phyloP scores from a whole-genome alignment of 2,113 vertebrate genomes.

The Malurus cyaneus region DNA sequence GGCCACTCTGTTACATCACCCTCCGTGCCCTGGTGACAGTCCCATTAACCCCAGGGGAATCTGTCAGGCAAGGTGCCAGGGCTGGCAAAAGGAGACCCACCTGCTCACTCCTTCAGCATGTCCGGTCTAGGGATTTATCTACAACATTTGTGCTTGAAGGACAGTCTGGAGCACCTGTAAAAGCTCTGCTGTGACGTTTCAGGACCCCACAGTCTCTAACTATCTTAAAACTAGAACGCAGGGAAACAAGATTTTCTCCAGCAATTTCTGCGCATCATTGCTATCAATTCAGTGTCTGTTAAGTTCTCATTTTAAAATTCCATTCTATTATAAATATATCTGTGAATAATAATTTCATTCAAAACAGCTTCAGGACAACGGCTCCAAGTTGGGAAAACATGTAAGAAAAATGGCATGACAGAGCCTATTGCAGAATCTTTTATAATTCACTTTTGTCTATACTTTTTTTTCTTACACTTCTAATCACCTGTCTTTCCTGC shows the following conservation, averaged over 20 bases:
- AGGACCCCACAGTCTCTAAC: background rate
- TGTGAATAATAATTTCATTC: background rate
- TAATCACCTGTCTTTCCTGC: background rate
- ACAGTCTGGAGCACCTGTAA: background rate
- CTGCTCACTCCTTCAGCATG: slow-evolving; percentile 12
- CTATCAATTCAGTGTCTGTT: background rate
- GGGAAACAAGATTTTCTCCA: background rate
- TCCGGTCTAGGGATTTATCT: background rate
- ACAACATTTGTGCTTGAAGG: background rate
- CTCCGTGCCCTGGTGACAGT: slow-evolving; percentile 45
- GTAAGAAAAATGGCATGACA: background rate
- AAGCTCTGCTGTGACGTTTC: fast-evolving
- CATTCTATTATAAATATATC: background rate
- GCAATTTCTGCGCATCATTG: background rate
- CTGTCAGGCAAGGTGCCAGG: background rate
- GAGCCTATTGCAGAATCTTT: background rate
- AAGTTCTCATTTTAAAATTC: background rate
- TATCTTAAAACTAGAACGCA: background rate
- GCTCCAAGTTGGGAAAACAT: background rate
- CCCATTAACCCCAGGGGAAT: slow-evolving; percentile 68
- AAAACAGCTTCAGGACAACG: background rate
- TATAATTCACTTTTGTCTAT: background rate
- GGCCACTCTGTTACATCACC: background rate
- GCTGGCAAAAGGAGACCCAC: background rate
- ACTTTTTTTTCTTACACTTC: background rate